Conservation (phyloP, 1,140 invertebrate species). For the Pinna nobilis region DNA sequence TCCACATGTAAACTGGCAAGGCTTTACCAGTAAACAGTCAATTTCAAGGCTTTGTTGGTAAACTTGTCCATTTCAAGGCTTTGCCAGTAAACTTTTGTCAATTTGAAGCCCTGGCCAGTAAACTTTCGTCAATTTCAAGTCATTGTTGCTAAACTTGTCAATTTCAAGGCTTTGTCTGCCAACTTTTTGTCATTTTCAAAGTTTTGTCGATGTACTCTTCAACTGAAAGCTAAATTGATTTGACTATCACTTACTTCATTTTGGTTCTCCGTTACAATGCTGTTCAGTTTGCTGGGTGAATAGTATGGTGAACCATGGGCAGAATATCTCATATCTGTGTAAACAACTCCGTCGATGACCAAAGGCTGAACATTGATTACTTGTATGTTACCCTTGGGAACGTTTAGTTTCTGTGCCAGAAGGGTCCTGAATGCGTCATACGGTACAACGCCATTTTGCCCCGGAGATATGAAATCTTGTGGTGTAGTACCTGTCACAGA, state of each 20-base stretch:
- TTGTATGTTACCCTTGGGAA: slow-evolving; percentile 91
- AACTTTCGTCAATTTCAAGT: too few relatives aligned
- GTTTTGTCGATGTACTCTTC: too few relatives aligned
- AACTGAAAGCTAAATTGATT: too few relatives aligned
- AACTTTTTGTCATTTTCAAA: too few relatives aligned
- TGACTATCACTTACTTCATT: slow-evolving; percentile 80
- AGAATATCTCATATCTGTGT: slow-evolving; percentile 89
- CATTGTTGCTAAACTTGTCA: too few relatives aligned
- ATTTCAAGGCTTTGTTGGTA: too few relatives aligned
- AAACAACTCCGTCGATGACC: slow-evolving; percentile 14
- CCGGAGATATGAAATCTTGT: slow-evolving; percentile 21
- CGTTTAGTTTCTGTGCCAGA: slow-evolving; percentile 80
- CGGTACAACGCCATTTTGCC: background rate
- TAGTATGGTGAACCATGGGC: slow-evolving; percentile 97
- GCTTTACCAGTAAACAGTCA: too few relatives aligned
- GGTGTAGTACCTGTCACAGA: slow-evolving; percentile 34
- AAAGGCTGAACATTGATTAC: slow-evolving; percentile 87
- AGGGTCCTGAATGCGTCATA: slow-evolving; percentile 17
- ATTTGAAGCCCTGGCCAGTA: too few relatives aligned
- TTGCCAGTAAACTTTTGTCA: too few relatives aligned
- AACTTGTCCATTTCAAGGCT: too few relatives aligned
- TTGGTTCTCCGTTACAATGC: slow-evolving; percentile 92
- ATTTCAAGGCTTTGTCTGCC: too few relatives aligned
- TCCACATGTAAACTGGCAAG: too few relatives aligned
- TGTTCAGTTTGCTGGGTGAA: slow-evolving; percentile 93